A percentile compares a stretch with the other conserved stretches of the same genome.
Conservation (phyloP, 2,113 vertebrate species). For the Peromyscus maniculatus region DNA sequence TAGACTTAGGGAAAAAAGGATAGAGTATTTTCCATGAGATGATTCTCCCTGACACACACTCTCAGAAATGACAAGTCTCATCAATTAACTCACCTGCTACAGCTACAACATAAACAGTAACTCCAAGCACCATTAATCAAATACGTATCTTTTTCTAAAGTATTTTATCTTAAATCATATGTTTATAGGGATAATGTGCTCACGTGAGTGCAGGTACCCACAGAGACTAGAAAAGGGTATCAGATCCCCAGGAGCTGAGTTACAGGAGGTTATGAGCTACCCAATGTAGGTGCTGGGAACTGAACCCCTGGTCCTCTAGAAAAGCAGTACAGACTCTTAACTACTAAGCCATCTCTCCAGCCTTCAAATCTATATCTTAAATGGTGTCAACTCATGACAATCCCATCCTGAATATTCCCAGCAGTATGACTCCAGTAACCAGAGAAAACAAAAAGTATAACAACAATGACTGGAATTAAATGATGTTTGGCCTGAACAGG, state of each 20-base stretch:
- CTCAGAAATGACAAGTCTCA: not conserved
- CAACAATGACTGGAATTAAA: not conserved
- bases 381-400: not conserved
- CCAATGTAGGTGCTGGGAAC: not conserved
- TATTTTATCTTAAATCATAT: not conserved
- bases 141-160: conserved; percentile 5
- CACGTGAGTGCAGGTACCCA: not conserved
- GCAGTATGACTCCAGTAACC: not conserved
- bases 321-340: too few species aligned
- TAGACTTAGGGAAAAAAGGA: not conserved
- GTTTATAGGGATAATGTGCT: not conserved
- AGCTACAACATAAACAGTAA: not conserved
- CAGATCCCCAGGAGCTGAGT: too few species aligned
- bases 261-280: not conserved
- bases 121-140: conserved; percentile 31
- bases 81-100: not conserved
- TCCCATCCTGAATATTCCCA: conserved; percentile 5
- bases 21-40: conserved; percentile 13
- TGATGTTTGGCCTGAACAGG: not conserved
- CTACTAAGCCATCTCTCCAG: not conserved
- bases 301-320: not conserved
- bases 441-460: conserved; percentile 35
- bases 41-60: not conserved
- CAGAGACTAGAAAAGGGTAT: not conserved
- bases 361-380: conserved; percentile 26